Percentiles rank a stretch among this genome's conserved stretches.
These are phyloP conservation scores for Naja naja DNA, from an alignment of 2,113 vertebrate species.

Conservation along the genomic window DNA sequence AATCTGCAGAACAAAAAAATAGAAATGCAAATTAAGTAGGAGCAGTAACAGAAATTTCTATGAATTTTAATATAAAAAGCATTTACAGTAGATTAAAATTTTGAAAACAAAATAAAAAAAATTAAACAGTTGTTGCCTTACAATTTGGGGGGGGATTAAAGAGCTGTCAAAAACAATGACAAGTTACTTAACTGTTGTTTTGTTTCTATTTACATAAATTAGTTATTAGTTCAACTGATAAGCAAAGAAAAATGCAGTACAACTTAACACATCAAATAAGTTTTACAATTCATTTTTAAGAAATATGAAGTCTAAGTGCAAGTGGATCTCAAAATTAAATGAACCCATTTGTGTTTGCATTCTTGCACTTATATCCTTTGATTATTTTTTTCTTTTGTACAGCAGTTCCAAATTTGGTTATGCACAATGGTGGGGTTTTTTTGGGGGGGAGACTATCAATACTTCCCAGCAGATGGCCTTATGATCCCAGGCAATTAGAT, in stretches of 20 bases:
- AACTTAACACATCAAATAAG: background rate
- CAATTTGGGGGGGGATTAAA: background rate
- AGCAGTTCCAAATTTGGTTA: background rate
- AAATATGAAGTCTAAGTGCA: background rate
- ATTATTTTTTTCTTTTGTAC: background rate
- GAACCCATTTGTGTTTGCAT: background rate
- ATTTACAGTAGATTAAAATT: background rate
- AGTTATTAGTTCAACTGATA: background rate
- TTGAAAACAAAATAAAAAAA: background rate
- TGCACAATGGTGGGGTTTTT: background rate
- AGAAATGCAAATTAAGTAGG: conserved; percentile 19
- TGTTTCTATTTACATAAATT: background rate
- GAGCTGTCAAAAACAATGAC: background rate
- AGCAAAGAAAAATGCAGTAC: background rate
- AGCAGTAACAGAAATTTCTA: background rate
- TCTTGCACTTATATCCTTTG: background rate
- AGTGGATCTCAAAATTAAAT: background rate
- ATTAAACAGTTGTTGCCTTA: background rate
- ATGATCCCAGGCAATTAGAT: background rate
- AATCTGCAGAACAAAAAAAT: conserved; percentile 76
- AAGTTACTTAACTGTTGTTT: background rate
- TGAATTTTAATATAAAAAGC: background rate
- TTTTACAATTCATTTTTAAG: background rate
- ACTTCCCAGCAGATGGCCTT: background rate
- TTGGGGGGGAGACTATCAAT: too few relatives aligned